These are phyloP conservation scores for Lycia hirtaria DNA, from an alignment of 2,888 invertebrate species.

Conservation along the genomic window DNA sequence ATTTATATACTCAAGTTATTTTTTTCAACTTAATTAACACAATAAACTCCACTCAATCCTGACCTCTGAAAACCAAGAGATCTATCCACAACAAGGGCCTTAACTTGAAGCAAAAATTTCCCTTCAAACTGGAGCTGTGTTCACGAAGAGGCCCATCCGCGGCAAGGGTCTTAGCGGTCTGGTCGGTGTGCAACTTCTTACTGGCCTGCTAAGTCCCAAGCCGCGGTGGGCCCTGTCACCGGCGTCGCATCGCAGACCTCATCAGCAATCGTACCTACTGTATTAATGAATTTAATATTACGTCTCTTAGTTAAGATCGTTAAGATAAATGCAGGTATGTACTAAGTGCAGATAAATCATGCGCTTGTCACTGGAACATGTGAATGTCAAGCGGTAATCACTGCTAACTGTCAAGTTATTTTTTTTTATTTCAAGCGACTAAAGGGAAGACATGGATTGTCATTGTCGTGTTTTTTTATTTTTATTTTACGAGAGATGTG, in stretches of 20 bases:
- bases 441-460: no score
- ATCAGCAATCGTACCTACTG: conserved; percentile 28
- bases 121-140: conserved; percentile 6
- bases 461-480: no score
- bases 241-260: conserved; percentile 18
- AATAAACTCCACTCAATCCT: not conserved
- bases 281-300: conserved; percentile 22
- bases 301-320: conserved; percentile 24
- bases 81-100: not conserved
- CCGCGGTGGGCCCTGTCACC: conserved; percentile 70
- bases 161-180: conserved; percentile 91
- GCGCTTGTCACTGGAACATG: conserved; percentile 42
- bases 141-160: conserved; percentile 46
- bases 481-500: no score
- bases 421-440: no score
- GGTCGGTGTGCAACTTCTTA: conserved; percentile 86
- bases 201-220: conserved; percentile 96
- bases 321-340: conserved; percentile 17
- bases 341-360: conserved; percentile 16
- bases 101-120: not conserved
- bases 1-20: no score
- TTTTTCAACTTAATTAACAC: no score
- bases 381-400: not conserved
- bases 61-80: not conserved
- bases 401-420: not conserved